These are phyloP conservation scores for Sebastes diploproa DNA, from an alignment of 2,797 vertebrate genomes.

Conservation along the genomic window DNA sequence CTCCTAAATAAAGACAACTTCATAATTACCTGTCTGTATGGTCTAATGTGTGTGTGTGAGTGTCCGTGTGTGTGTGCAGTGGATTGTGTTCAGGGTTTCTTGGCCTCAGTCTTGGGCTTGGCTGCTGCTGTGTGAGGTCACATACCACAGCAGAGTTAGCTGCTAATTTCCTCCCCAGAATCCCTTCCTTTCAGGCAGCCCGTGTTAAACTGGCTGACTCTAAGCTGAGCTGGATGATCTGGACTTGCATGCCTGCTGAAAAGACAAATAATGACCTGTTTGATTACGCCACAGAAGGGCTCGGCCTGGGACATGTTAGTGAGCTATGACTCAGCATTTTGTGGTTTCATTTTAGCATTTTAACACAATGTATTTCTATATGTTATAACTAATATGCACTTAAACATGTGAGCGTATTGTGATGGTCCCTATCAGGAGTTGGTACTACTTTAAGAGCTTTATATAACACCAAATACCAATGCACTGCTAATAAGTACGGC, in stretches of 20 bases:
- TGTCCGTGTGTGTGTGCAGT: background rate
- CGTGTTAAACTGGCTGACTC: slow-evolving; percentile 43
- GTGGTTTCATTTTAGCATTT: background rate
- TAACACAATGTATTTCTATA: background rate
- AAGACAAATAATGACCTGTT: slow-evolving; percentile 43
- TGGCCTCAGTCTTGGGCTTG: slow-evolving; percentile 1
- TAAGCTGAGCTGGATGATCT: slow-evolving; percentile 49
- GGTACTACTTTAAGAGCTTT: background rate
- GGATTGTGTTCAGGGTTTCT: background rate
- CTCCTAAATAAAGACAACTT: slow-evolving; percentile 73
- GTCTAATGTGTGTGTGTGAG: background rate
- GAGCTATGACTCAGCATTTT: background rate
- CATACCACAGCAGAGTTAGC: slow-evolving; percentile 67
- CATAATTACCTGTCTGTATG: background rate
- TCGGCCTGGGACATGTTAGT: background rate
- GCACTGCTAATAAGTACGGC: background rate
- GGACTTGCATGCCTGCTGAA: slow-evolving; percentile 10
- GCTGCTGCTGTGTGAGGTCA: slow-evolving; percentile 55
- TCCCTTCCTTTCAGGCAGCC: slow-evolving; percentile 22
- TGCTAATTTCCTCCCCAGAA: slow-evolving; percentile 39
- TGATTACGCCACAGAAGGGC: background rate
- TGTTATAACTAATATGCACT: background rate
- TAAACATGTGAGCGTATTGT: background rate
- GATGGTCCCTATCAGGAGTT: background rate
- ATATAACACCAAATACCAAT: background rate